Percentiles rank a stretch among this genome's conserved stretches.
These are phyloP conservation scores for Orchestia grillus DNA, from an alignment of 1,140 invertebrate genomes.

Conservation along the genomic window DNA sequence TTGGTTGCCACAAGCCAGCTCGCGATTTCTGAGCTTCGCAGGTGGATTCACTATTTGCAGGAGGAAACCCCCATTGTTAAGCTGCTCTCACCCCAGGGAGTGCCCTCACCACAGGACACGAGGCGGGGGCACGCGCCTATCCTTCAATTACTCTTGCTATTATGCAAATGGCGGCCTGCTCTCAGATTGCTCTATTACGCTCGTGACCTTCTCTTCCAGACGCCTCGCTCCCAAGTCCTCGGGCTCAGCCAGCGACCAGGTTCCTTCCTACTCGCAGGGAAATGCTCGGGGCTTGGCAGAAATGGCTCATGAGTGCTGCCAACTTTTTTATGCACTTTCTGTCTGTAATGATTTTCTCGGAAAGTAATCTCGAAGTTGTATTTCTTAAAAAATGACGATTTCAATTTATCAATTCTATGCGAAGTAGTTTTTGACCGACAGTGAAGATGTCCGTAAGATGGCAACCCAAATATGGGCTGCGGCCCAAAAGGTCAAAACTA, in stretches of 20 bases:
- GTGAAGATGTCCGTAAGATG: not conserved
- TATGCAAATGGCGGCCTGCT: constrained; percentile 14
- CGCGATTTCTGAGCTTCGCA: not conserved
- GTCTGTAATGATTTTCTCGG: not conserved
- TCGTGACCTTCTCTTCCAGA: not conserved
- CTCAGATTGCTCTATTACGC: constrained; percentile 11
- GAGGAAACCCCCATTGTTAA: not conserved
- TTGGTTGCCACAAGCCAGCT: too few species aligned
- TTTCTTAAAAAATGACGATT: not conserved
- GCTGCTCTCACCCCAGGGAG: not conserved
- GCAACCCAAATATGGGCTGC: not conserved
- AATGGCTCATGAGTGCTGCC: not conserved
- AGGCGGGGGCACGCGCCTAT: not conserved
- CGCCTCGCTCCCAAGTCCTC: not conserved
- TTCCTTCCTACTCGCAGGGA: not conserved
- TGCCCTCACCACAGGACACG: not conserved
- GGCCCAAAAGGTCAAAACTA: not conserved
- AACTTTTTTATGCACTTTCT: not conserved
- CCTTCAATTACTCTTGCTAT: constrained; percentile 3
- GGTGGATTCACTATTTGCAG: not conserved
- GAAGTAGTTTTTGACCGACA: not conserved
- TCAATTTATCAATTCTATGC: not conserved
- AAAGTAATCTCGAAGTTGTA: not conserved
- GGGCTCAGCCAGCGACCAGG: not conserved
- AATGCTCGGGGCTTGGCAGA: not conserved